Conservation (phyloP, 1,140 invertebrate species). For the Drosophila tristis region DNA sequence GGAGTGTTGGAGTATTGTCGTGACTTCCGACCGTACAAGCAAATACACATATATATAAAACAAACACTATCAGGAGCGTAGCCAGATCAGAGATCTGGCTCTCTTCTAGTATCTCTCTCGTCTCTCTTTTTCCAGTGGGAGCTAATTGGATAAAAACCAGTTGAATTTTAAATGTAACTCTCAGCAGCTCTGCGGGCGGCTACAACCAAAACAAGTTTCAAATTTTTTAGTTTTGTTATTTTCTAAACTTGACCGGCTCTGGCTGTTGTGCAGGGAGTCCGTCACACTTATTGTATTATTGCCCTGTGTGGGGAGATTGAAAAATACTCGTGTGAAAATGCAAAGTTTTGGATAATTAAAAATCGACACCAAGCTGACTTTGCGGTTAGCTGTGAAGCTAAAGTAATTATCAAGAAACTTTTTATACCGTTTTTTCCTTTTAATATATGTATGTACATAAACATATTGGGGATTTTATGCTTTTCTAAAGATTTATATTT, state of each 20-base stretch:
- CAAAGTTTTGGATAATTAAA: neutral
- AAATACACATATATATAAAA: constrained; percentile 27
- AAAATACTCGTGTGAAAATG: neutral
- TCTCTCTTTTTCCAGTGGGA: neutral
- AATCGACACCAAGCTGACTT: too few relatives aligned
- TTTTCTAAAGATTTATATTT: too few relatives aligned
- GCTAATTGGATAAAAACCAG: constrained; percentile 55
- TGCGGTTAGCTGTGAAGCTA: too few relatives aligned
- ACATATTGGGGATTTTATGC: too few relatives aligned
- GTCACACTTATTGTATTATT: constrained; percentile 13
- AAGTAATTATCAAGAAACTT: too few relatives aligned
- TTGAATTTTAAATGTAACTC: constrained; percentile 41
- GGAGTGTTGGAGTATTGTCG: constrained; percentile 26
- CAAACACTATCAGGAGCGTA: constrained; percentile 37
- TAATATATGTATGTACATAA: too few relatives aligned
- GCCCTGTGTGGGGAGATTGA: neutral
- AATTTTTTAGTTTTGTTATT: constrained; percentile 9
- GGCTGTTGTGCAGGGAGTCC: constrained; percentile 1
- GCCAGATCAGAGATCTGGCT: constrained; percentile 37
- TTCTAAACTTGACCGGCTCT: constrained; percentile 5
- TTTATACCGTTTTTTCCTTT: too few relatives aligned
- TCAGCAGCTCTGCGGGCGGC: constrained; percentile 40
- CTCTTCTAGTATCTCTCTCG: neutral
- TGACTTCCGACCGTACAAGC: constrained; percentile 31
- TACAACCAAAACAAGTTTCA: constrained; percentile 57